Conservation (phyloP, 1,140 invertebrate genomes). For the Linepithema humile region DNA sequence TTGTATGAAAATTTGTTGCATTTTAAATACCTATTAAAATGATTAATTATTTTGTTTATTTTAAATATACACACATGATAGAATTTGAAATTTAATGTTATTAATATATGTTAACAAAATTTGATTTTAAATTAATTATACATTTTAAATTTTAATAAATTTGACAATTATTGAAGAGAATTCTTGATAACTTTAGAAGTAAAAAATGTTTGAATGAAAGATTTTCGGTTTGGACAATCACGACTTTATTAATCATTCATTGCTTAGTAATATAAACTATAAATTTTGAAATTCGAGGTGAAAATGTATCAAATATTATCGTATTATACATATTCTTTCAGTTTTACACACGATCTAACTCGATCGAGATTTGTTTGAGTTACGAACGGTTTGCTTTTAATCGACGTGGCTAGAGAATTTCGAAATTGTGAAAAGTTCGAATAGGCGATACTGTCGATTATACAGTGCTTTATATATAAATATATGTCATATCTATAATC, state of each 20-base stretch:
- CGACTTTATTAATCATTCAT: background rate
- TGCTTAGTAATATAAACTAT: background rate
- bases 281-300: constrained; percentile 1
- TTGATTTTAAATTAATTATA: background rate
- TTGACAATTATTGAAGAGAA: background rate
- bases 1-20: background rate
- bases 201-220: background rate
- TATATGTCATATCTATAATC: constrained; percentile 12
- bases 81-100: background rate
- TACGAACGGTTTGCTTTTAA: constrained; percentile 2
- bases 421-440: background rate
- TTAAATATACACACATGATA: too few relatives aligned
- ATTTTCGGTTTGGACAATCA: background rate
- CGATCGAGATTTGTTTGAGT: constrained; percentile 1
- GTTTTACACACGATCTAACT: constrained; percentile 3
- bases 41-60: too few relatives aligned
- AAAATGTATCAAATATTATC: background rate
- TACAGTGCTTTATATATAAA: background rate
- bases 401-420: background rate
- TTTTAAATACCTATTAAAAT: background rate
- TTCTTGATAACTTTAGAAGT: background rate
- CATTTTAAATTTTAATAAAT: background rate
- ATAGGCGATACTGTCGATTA: background rate
- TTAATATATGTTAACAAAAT: too few relatives aligned
- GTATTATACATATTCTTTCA: too few relatives aligned